Evolutionary conservation across 2,888 invertebrate genomes (phyloP).

Genomic region (Leptodirus hochenwartii): DNA sequence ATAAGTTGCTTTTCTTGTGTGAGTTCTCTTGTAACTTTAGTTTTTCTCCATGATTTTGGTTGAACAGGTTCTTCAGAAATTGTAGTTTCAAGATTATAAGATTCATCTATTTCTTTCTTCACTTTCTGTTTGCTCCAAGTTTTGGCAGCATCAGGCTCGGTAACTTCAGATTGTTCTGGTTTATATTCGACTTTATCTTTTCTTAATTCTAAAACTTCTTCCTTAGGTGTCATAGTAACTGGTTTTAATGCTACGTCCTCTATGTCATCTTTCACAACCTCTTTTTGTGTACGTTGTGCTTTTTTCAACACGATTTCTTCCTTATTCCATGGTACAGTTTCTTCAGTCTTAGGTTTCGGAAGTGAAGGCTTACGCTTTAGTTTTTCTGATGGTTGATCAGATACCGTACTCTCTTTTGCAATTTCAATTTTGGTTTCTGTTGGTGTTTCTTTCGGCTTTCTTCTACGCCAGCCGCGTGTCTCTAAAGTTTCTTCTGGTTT

Average conservation of each 20-base stretch:
- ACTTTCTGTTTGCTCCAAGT: not conserved
- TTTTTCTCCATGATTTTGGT: not conserved
- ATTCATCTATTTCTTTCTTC: not conserved
- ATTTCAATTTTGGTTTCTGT: too few relatives aligned
- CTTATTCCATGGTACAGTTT: slow-evolving; percentile 11
- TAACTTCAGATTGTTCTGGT: not conserved
- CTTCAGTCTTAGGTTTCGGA: slow-evolving; percentile 8
- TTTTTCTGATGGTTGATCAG: too few relatives aligned
- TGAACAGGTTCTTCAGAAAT: not conserved
- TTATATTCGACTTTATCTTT: slow-evolving; percentile 11
- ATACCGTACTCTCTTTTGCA: too few relatives aligned
- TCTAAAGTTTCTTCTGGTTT: slow-evolving; percentile 17
- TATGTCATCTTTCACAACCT: slow-evolving; percentile 5
- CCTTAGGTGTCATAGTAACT: slow-evolving; percentile 3
- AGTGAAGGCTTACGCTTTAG: too few relatives aligned
- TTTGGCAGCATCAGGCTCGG: too few relatives aligned
- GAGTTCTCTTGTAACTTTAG: not conserved
- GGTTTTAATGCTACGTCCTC: slow-evolving; percentile 9
- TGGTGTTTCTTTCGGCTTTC: slow-evolving; percentile 9
- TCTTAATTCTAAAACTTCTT: slow-evolving; percentile 10
- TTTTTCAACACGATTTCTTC: slow-evolving; percentile 3
- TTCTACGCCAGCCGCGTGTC: slow-evolving; percentile 8
- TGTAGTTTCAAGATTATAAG: not conserved
- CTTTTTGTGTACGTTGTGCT: slow-evolving; percentile 1
- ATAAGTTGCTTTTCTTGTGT: not conserved